Base-by-base conservation (phyloP, 2,113 vertebrate species). In the Ophthalmolycus amberensis region DNA sequence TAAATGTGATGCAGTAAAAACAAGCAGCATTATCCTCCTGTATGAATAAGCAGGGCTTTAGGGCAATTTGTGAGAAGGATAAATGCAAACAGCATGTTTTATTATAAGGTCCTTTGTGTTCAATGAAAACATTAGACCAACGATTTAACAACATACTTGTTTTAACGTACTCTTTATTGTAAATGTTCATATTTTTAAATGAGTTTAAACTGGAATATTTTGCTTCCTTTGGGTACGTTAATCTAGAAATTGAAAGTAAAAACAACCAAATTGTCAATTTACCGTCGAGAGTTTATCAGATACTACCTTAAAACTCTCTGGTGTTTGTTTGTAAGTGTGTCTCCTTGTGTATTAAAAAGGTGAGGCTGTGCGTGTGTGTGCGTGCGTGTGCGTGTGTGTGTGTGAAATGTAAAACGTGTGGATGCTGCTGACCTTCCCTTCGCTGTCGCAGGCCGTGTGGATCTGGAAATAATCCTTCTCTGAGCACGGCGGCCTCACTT, bases 391-490 rank as follows among this genome's bases (percentile, higher is more conserved):
- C 22, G 48, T 50, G 48, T 50, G 48, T 73, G 60, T 56, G 27
- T 37, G 59, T 65, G 75, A 78, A 64, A 79, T 34, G 34, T 59
- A 16, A n/a, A 25, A 80, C 2, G 40, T n/a, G 60, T 15, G 40
- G 46, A 25, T 0, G 22, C 83, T 86, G 95, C 92, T 92, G 95
- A 99, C 98, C 95, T 98, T 98, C 85, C 97, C 97, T 48, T 99
- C 96, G 40, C 94, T 93, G 91, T 99, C 97, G 75, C 98, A 99
- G 0, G 96, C 95, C 0, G 96, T 97, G 74, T 99, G 98, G 88
- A 97, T 97, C 94, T 99, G 97, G 89, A 99, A 98, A 83, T 96
- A 98, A 90, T 99, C 98, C 88, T 96, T 97, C 40, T 92, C 94
- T 6, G 96, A 95, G 72, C 98, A 99, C 0, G 97, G 94, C 8